These are phyloP conservation scores for Phylloscopus collybita DNA, from an alignment of 2,797 vertebrate genomes.

Conservation along the genomic window DNA sequence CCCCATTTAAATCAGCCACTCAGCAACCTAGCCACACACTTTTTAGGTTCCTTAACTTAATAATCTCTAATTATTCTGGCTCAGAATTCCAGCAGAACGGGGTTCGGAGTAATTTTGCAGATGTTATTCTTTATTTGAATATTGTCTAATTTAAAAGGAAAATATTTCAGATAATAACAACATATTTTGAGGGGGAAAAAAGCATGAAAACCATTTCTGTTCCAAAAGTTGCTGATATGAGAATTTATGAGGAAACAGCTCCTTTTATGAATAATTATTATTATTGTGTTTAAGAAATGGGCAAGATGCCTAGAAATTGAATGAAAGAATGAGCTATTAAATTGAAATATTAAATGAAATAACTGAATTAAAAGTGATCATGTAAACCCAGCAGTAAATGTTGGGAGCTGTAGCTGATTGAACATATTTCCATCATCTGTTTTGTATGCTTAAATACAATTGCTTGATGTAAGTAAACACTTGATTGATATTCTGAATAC, in stretches of 20 bases:
- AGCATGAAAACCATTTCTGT: slow-evolving; percentile 47
- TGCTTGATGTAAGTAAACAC: slow-evolving; percentile 71
- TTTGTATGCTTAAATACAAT: slow-evolving; percentile 75
- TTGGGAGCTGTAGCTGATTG: slow-evolving; percentile 63
- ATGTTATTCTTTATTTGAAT: slow-evolving; percentile 29
- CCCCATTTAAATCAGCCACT: not conserved
- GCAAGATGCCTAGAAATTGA: slow-evolving; percentile 73
- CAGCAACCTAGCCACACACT: not conserved
- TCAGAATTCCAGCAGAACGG: not conserved
- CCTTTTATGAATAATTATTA: slow-evolving; percentile 74
- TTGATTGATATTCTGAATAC: slow-evolving; percentile 72
- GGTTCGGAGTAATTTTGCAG: not conserved
- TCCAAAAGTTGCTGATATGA: slow-evolving; percentile 70
- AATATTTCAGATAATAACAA: slow-evolving; percentile 32
- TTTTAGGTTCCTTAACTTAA: slow-evolving; percentile 21
- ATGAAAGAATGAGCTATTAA: slow-evolving; percentile 74
- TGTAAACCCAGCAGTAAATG: slow-evolving; percentile 60
- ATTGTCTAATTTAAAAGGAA: slow-evolving; percentile 52
- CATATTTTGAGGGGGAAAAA: not conserved
- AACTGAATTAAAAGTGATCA: slow-evolving; percentile 73
- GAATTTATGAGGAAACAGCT: slow-evolving; percentile 58
- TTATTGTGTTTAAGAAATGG: slow-evolving; percentile 71
- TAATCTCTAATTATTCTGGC: slow-evolving; percentile 21
- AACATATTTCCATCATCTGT: slow-evolving; percentile 69
- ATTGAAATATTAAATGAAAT: slow-evolving; percentile 78